Conservation (phyloP, 2,797 vertebrate species). For the Cyclopterus lumpus region DNA sequence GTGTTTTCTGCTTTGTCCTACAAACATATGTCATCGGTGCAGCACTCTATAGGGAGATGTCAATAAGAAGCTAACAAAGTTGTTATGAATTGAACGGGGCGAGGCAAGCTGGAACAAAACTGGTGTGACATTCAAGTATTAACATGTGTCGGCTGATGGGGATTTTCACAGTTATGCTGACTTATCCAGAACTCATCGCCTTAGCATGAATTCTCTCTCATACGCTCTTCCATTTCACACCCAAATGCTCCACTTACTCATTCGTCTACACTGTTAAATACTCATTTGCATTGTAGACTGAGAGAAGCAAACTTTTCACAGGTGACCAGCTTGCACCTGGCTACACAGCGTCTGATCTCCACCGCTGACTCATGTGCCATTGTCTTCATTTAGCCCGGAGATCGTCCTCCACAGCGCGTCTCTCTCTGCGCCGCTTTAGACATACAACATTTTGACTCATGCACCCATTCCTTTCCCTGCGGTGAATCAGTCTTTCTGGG, state of each 20-base stretch:
- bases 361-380: slow-evolving; percentile 39
- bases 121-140: slow-evolving; percentile 1
- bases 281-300: slow-evolving; percentile 24
- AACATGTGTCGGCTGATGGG: slow-evolving; percentile 32
- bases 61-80: background rate
- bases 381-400: slow-evolving; percentile 32
- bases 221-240: slow-evolving; percentile 3
- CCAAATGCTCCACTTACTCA: slow-evolving; percentile 6
- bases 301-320: background rate
- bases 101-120: slow-evolving; percentile 23
- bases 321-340: slow-evolving; percentile 36
- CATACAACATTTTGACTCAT: slow-evolving; percentile 55
- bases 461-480: slow-evolving; percentile 21
- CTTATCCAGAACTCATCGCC: background rate
- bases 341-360: slow-evolving; percentile 18
- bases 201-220: background rate
- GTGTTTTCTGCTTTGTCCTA: background rate
- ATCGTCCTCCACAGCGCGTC: background rate
- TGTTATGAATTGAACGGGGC: background rate
- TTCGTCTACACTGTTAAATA: slow-evolving; percentile 30
- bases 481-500: slow-evolving; percentile 56
- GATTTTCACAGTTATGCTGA: slow-evolving; percentile 21
- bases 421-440: slow-evolving; percentile 23
- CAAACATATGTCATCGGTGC: background rate
- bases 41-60: background rate